Conservation (phyloP, 2,888 invertebrate genomes). For the Thysanoteuthis rhombus region DNA sequence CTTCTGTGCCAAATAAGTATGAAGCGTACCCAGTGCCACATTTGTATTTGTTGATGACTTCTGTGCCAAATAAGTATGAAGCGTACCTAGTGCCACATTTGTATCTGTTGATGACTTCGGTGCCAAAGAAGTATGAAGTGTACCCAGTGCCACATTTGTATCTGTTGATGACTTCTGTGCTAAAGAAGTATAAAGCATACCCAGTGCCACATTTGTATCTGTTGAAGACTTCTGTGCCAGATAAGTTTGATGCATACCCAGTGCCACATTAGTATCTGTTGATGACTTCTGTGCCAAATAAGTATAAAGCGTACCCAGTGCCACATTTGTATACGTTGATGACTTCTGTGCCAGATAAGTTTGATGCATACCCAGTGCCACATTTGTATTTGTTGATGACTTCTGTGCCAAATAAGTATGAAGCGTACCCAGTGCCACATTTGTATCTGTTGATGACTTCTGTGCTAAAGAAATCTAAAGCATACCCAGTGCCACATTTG, state of each 20-base stretch:
- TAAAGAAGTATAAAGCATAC: too few relatives aligned
- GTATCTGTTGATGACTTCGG: too few relatives aligned
- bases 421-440: background rate
- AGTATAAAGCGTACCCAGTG: background rate
- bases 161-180: too few relatives aligned
- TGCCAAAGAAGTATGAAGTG: too few relatives aligned
- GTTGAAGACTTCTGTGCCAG: too few relatives aligned
- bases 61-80: too few relatives aligned
- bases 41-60: too few relatives aligned
- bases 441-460: background rate
- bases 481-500: background rate
- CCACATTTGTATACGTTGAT: background rate
- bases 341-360: background rate
- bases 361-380: background rate
- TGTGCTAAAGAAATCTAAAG: background rate
- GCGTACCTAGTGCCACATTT: too few relatives aligned
- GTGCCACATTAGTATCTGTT: background rate
- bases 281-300: background rate
- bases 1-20: too few relatives aligned
- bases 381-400: background rate
- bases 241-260: background rate
- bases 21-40: too few relatives aligned
- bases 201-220: too few relatives aligned
- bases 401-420: background rate
- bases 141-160: too few relatives aligned